Evolutionary conservation across 2,888 invertebrate species (phyloP).

Genomic region (Hemithea aestivaria): DNA sequence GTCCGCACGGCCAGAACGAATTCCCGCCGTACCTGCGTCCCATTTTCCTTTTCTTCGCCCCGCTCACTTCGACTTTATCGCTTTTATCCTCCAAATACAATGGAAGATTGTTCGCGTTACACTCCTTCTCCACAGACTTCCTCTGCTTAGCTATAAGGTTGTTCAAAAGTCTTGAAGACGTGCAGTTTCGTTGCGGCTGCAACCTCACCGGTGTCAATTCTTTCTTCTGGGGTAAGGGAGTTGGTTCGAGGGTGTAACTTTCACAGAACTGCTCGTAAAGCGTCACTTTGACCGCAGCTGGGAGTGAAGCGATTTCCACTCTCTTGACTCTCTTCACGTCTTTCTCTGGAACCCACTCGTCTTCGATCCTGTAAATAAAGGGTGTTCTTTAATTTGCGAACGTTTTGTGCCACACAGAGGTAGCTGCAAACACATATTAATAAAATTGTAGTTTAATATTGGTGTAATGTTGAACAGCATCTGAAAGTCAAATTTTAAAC

Average conservation of each 20-base stretch:
- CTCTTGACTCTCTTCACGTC: slow-evolving; percentile 81
- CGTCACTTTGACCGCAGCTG: slow-evolving; percentile 68
- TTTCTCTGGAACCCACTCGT: slow-evolving; percentile 91
- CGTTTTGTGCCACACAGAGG: slow-evolving; percentile 56
- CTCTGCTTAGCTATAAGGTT: slow-evolving; percentile 51
- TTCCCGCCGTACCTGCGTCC: slow-evolving; percentile 63
- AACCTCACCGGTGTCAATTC: slow-evolving; percentile 27
- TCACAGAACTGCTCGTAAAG: slow-evolving; percentile 74
- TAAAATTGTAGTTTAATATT: slow-evolving; percentile 4
- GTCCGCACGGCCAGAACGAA: slow-evolving; percentile 71
- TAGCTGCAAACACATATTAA: slow-evolving; percentile 72
- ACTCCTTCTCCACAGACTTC: slow-evolving; percentile 31
- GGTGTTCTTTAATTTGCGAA: slow-evolving; percentile 11
- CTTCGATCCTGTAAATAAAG: slow-evolving; percentile 83
- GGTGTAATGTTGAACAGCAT: slow-evolving; percentile 8
- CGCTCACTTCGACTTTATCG: slow-evolving; percentile 43
- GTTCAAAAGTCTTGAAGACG: slow-evolving; percentile 52
- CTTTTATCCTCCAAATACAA: slow-evolving; percentile 35
- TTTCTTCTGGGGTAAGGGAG: slow-evolving; percentile 16
- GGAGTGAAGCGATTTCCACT: slow-evolving; percentile 76
- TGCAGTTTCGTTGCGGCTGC: slow-evolving; percentile 50
- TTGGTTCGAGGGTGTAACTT: slow-evolving; percentile 42
- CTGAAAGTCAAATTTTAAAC: slow-evolving; percentile 6
- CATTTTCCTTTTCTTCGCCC: slow-evolving; percentile 69
- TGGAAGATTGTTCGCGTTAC: slow-evolving; percentile 40